These are phyloP conservation scores for Sebastolobus alascanus DNA, from an alignment of 2,797 vertebrate species.

Conservation along the genomic window DNA sequence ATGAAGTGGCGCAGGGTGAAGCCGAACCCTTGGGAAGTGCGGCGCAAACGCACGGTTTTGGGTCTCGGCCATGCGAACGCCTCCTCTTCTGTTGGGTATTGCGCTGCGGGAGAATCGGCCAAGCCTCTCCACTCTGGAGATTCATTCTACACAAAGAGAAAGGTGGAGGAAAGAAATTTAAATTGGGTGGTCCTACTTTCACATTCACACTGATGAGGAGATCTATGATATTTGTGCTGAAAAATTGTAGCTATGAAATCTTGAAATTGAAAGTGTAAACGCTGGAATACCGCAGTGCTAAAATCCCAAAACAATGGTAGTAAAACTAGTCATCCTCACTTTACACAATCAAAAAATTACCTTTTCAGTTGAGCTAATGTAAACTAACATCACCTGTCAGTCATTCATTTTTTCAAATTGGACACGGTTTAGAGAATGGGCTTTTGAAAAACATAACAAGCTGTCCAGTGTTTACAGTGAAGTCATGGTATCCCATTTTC, in stretches of 20 bases:
- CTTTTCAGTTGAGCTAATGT: not conserved
- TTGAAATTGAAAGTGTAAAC: slow-evolving; percentile 4
- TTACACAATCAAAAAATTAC: not conserved
- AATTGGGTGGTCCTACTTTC: not conserved
- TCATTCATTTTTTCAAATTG: not conserved
- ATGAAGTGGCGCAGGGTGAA: slow-evolving; percentile 99
- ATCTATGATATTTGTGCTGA: not conserved
- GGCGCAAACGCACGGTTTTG: slow-evolving; percentile 90
- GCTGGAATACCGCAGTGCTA: not conserved
- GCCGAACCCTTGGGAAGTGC: slow-evolving; percentile 95
- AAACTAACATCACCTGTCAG: not conserved
- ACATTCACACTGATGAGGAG: not conserved
- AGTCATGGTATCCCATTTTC: slow-evolving; percentile 38
- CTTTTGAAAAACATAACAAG: not conserved
- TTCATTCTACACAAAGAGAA: slow-evolving; percentile 69
- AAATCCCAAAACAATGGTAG: not conserved
- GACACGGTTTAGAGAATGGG: not conserved
- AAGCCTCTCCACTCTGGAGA: slow-evolving; percentile 87
- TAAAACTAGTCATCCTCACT: not conserved
- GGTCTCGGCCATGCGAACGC: slow-evolving; percentile 94
- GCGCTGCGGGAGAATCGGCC: slow-evolving; percentile 76
- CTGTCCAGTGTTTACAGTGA: slow-evolving; percentile 41
- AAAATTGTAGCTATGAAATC: not conserved
- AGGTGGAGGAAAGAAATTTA: not conserved
- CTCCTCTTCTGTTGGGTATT: slow-evolving; percentile 91